Percentiles rank a stretch among this genome's conserved stretches.
These are phyloP conservation scores for Euphysa ruthae DNA, from an alignment of 30 jellyfish, hydroid and myxozoan species.

Conservation along the genomic window DNA sequence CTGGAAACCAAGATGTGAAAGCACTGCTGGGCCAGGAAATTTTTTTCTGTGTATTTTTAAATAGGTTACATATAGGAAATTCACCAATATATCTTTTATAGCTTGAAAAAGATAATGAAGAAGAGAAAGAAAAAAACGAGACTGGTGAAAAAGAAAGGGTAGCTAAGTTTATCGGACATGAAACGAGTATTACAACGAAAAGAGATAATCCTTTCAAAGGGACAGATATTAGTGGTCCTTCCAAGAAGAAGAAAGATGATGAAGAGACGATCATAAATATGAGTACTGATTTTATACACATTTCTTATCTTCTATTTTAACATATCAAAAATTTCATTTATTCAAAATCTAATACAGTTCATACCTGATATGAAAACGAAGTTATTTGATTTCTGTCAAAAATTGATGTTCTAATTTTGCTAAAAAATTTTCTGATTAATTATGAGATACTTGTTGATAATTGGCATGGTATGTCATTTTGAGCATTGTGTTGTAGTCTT, in stretches of 20 bases:
- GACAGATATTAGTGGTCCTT: not conserved
- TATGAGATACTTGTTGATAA: no score
- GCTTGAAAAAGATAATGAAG: conserved; percentile 37
- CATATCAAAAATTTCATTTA: no score
- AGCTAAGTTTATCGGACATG: conserved; percentile 46
- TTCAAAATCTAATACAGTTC: no score
- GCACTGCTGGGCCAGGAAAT: not conserved
- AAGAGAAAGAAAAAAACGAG: conserved; percentile 24
- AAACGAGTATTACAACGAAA: conserved; percentile 57
- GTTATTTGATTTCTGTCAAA: no score
- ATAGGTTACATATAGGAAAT: not conserved
- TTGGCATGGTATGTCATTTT: no score
- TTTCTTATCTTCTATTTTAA: no score
- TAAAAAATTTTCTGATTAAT: no score
- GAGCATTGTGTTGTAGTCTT: no score
- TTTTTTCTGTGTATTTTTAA: not conserved
- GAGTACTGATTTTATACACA: no score
- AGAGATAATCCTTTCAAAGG: conserved; percentile 33
- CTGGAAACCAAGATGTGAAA: not conserved
- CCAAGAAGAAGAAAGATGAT: conserved; percentile 8
- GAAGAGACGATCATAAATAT: conserved; percentile 15
- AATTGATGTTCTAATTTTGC: no score
- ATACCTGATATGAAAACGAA: no score
- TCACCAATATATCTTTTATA: not conserved
- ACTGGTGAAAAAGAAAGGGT: conserved; percentile 26